These are phyloP conservation scores for Paraescarpia echinospica DNA, from an alignment of 1,140 invertebrate species.

Conservation along the genomic window DNA sequence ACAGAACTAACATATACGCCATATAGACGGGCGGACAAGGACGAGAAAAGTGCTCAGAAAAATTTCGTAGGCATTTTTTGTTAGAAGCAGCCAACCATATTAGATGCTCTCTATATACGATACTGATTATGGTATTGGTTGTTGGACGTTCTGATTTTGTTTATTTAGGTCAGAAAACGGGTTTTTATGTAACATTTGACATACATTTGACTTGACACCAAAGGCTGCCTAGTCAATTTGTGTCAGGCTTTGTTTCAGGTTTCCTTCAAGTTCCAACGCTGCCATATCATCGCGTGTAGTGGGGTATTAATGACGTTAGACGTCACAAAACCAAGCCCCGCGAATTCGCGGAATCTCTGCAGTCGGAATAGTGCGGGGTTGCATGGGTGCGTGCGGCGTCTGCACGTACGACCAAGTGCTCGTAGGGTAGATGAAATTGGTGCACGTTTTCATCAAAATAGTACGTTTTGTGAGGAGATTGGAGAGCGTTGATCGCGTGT, in stretches of 20 bases:
- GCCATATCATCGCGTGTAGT: not conserved
- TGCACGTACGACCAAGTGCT: not conserved
- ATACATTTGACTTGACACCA: not conserved
- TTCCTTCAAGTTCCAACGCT: not conserved
- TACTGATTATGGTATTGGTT: no score
- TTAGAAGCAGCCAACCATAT: no score
- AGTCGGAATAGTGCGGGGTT: not conserved
- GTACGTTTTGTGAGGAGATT: not conserved
- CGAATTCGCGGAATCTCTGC: not conserved
- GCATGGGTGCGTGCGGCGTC: no score
- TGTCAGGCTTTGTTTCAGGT: no score
- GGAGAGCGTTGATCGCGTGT: not conserved
- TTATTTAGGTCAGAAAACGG: no score
- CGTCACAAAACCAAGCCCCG: not conserved
- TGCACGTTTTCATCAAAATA: not conserved
- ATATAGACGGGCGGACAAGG: no score
- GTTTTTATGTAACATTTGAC: no score
- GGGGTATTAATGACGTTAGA: not conserved
- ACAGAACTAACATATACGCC: no score
- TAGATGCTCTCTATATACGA: no score
- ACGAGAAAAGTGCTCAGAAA: no score
- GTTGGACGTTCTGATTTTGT: no score
- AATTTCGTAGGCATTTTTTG: no score
- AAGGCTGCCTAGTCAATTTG: not conserved
- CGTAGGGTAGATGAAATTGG: not conserved